Percentiles rank a stretch among this genome's conserved stretches.
Conservation (phyloP, 2,888 invertebrate species). For the Omphaloscelis lunosa region DNA sequence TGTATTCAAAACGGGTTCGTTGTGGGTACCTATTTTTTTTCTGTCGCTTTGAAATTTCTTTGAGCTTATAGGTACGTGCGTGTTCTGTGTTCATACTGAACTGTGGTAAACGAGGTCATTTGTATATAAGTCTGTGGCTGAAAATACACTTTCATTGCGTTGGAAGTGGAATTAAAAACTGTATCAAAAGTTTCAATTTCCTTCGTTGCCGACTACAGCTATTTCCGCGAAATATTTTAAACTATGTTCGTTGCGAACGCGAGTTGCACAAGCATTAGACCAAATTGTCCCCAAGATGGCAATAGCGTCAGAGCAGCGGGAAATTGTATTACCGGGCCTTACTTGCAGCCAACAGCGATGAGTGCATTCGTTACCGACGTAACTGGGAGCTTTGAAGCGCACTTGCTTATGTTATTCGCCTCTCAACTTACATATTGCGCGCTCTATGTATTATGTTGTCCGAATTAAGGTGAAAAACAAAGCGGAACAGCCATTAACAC, state of each 20-base stretch:
- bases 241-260: conserved; percentile 77
- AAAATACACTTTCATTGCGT: conserved; percentile 26
- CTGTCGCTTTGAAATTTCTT: conserved; percentile 60
- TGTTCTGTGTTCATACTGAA: conserved; percentile 38
- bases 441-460: conserved; percentile 34
- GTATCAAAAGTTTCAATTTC: conserved; percentile 66
- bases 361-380: conserved; percentile 86
- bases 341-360: conserved; percentile 79
- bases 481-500: conserved; percentile 58
- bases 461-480: conserved; percentile 46
- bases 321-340: conserved; percentile 88
- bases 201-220: conserved; percentile 61
- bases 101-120: conserved; percentile 60
- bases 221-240: conserved; percentile 77
- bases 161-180: conserved; percentile 35
- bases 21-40: conserved; percentile 57
- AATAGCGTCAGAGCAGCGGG: conserved; percentile 80
- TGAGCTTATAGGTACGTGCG: conserved; percentile 40
- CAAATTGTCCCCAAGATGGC: conserved; percentile 88
- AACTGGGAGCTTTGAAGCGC: conserved; percentile 78
- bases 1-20: conserved; percentile 62
- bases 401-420: conserved; percentile 75
- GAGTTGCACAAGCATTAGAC: conserved; percentile 82
- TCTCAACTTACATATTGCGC: conserved; percentile 52
- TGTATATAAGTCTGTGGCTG: conserved; percentile 28